Base-by-base conservation (phyloP, 2,113 vertebrate genomes). In the Nanorana parkeri region DNA sequence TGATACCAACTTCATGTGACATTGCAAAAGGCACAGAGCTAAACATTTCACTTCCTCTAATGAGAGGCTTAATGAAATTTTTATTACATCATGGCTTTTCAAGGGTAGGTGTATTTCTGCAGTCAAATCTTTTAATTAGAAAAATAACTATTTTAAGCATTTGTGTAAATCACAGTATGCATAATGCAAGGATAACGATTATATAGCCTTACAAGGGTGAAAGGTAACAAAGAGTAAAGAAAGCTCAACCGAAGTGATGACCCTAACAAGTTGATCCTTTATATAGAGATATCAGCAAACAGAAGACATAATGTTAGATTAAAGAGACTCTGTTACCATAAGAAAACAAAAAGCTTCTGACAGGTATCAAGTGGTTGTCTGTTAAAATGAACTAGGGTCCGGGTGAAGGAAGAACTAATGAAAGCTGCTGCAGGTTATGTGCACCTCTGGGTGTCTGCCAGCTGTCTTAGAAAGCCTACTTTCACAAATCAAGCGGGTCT, bases 81-180 rank as follows among this genome's bases (percentile, higher is more conserved):
- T 85, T 60, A 67, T 10, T 10, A 23, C 13, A 0, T 47, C 8
- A 47, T 47, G 13, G 32, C 28, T 28, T 20, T 5, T 84, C 0
- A 78, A 82, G 64, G 83, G 77, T 15, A 69, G 16, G 58, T 4
- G 84, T 1, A 4, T 3, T 8, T 79, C n/a, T 78, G 17, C 26
- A 84, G 83, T 68, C 63, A 81, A 19, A 68, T 41, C 32, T 20
- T 47, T 17, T 47, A 80, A 2, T 67, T 20, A 54, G 83, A 83
- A 85, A 52, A n/a, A 36, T 6, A 75, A 60, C 28, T 17, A 71
- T 81, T 72, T 36, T 84, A 83, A 71, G 83, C 21, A 13, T 60
- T 60, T 72, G 24, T n/a, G 77, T 52, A 81, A 66, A 84, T 83
- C 47, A 81, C 10, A 32, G 61, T 68, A 84, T 76, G 32, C 68